phyloP scores from a whole-genome alignment of 2,113 vertebrate genomes.

The Chascanopsetta lugubris region DNA sequence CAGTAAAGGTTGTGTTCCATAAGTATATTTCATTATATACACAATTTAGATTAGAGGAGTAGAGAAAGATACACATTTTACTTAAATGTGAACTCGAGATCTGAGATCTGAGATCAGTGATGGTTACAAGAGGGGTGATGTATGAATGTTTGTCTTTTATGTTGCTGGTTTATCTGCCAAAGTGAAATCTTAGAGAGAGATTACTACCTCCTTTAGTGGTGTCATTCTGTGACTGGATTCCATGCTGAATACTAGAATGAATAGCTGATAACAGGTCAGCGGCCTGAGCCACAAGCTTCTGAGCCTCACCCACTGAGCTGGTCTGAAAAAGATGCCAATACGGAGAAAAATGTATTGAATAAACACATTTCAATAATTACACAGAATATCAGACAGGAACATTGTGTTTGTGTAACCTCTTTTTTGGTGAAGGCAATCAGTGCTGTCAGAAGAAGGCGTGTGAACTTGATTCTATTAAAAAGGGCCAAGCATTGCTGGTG shows the following conservation, averaged over 20 bases:
- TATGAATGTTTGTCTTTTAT: not conserved
- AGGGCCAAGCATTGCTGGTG: conserved; percentile 93
- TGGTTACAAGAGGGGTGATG: not conserved
- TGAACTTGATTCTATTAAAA: conserved; percentile 96
- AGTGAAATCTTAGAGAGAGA: too few relatives aligned
- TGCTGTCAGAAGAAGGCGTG: conserved; percentile 88
- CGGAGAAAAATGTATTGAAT: not conserved
- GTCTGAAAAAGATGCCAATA: conserved; percentile 80
- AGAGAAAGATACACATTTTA: not conserved
- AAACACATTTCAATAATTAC: not conserved
- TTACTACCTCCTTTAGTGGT: conserved; percentile 95
- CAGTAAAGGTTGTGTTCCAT: not conserved
- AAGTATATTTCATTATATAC: too few relatives aligned
- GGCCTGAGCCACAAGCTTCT: conserved; percentile 95
- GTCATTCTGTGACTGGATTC: conserved; percentile 97
- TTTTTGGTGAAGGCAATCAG: conserved; percentile 95
- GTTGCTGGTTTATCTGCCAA: too few relatives aligned
- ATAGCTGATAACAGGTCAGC: conserved; percentile 92
- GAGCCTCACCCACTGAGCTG: conserved; percentile 94
- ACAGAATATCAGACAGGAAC: not conserved
- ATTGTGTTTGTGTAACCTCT: conserved; percentile 80
- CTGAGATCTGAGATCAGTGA: not conserved
- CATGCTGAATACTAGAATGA: conserved; percentile 92
- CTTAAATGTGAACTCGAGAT: too few relatives aligned
- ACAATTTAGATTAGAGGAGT: not conserved